Evolutionary conservation across 2,113 vertebrate genomes (phyloP).

Genomic region (Cyanoliseus patagonus): DNA sequence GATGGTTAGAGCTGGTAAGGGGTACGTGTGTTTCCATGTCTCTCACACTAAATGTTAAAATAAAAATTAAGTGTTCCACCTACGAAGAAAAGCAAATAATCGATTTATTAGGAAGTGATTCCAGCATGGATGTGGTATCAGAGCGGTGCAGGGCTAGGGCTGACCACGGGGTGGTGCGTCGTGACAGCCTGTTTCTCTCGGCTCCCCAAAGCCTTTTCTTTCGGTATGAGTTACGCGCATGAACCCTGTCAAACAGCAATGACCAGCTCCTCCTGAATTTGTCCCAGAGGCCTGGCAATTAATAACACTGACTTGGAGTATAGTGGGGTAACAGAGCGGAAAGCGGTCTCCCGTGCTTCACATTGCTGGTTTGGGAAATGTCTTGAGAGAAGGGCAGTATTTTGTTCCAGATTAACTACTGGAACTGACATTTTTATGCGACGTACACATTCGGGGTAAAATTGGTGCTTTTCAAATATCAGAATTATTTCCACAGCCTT

Average conservation of each 20-base stretch:
- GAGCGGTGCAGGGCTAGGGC: not conserved
- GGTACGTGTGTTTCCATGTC: not conserved
- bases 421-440: not conserved
- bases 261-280: not conserved
- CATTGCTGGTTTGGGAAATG: not conserved
- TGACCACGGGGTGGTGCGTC: conserved; percentile 60
- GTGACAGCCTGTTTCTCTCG: not conserved
- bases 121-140: rapidly evolving
- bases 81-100: not conserved
- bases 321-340: rapidly evolving
- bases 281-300: not conserved
- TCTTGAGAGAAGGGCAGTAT: not conserved
- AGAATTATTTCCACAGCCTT: not conserved
- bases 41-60: not conserved
- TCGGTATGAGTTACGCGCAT: rapidly evolving
- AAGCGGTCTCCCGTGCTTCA: not conserved
- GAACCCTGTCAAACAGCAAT: rapidly evolving
- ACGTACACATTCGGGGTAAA: rapidly evolving
- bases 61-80: not conserved
- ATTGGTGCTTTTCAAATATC: not conserved
- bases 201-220: too few relatives aligned
- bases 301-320: not conserved
- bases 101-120: not conserved
- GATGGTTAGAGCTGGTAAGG: not conserved
- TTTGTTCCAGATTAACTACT: not conserved